These are phyloP conservation scores for Julus scandinavius DNA, from an alignment of 2,888 invertebrate genomes.

Conservation along the genomic window DNA sequence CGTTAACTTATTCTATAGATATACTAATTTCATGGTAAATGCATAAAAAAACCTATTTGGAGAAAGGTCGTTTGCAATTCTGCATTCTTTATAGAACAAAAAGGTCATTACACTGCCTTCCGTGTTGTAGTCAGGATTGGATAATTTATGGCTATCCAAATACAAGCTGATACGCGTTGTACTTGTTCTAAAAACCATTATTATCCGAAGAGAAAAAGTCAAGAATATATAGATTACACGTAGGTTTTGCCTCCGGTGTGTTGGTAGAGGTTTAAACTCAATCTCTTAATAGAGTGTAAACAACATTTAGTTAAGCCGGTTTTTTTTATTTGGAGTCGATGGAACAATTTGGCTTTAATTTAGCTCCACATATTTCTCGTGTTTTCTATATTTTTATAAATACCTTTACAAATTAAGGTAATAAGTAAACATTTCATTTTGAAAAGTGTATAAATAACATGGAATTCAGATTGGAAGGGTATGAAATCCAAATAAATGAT, in stretches of 20 bases:
- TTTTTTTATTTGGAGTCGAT: background rate
- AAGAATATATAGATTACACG: background rate
- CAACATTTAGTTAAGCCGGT: background rate
- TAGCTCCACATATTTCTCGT: background rate
- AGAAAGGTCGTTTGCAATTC: background rate
- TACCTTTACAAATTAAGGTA: too few species aligned
- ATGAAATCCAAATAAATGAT: too few species aligned
- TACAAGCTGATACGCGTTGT: background rate
- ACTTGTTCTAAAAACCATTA: background rate
- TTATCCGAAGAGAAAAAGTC: background rate
- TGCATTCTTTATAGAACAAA: background rate
- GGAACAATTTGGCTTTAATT: background rate
- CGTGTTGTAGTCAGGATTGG: background rate
- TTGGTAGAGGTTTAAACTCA: background rate
- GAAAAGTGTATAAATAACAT: too few species aligned
- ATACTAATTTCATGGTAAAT: background rate
- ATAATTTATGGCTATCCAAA: conserved; percentile 3
- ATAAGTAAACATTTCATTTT: too few species aligned
- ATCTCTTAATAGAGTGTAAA: conserved; percentile 11
- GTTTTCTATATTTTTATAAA: too few species aligned
- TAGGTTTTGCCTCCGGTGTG: conserved; percentile 25
- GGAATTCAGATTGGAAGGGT: too few species aligned
- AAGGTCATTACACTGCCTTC: conserved; percentile 21
- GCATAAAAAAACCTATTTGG: background rate
- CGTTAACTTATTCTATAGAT: background rate